These are phyloP conservation scores for Magallana angulata DNA, from an alignment of 1,140 invertebrate species.

Conservation along the genomic window DNA sequence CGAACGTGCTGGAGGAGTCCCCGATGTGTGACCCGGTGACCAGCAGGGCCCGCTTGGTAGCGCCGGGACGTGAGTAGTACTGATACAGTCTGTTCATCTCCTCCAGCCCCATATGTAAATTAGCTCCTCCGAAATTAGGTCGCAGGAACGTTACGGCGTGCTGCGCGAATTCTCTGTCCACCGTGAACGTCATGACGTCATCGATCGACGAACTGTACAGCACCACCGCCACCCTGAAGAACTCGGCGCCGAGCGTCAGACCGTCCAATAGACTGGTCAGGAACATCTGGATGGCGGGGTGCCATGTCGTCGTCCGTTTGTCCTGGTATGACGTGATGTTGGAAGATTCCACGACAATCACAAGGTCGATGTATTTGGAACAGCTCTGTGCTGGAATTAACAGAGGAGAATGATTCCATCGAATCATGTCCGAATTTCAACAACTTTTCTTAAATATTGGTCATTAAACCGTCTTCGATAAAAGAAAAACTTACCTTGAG, in stretches of 20 bases:
- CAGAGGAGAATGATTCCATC: too few species aligned
- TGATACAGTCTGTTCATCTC: constrained; percentile 40
- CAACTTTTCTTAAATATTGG: too few species aligned
- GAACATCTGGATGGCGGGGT: constrained; percentile 41
- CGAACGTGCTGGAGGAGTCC: constrained; percentile 4
- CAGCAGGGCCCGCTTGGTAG: constrained; percentile 35
- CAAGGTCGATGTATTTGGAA: constrained; percentile 38
- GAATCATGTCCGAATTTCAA: too few species aligned
- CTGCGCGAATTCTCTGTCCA: constrained; percentile 33
- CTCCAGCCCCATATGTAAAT: constrained; percentile 22
- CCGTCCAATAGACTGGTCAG: constrained; percentile 36
- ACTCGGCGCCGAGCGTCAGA: constrained; percentile 7
- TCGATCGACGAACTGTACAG: constrained; percentile 48
- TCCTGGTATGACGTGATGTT: not conserved
- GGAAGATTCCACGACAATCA: constrained; percentile 47
- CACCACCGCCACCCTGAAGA: constrained; percentile 40
- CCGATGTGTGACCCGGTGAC: constrained; percentile 38
- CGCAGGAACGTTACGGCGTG: constrained; percentile 41
- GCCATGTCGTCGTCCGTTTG: constrained; percentile 31
- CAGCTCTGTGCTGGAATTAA: constrained; percentile 20
- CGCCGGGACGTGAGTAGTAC: constrained; percentile 39
- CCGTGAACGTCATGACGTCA: constrained; percentile 50
- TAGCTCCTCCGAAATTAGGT: constrained; percentile 16
- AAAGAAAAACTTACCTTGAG: not conserved
- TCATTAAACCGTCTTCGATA: too few species aligned